A percentile compares a stretch with the other conserved stretches of the same genome.
Evolutionary conservation across 2,797 vertebrate species (phyloP).

Genomic region (Danio aesculapii): DNA sequence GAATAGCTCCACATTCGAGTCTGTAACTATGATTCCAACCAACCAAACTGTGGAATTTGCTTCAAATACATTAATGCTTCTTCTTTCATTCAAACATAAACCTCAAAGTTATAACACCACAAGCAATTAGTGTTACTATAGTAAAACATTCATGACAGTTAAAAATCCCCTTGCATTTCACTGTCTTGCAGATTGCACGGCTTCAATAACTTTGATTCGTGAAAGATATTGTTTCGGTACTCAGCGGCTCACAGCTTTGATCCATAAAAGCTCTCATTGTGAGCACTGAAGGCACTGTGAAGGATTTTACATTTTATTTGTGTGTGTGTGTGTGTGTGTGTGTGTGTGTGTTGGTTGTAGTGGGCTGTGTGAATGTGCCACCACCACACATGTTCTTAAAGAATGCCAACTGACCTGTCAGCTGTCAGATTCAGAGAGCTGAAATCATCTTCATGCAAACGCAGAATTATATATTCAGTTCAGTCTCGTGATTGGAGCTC

Average conservation of each 20-base stretch:
- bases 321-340: too few species aligned
- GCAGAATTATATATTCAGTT: neutral
- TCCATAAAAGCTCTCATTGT: constrained; percentile 26
- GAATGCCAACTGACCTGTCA: constrained; percentile 32
- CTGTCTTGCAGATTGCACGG: neutral
- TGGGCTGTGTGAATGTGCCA: constrained; percentile 2
- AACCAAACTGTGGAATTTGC: neutral
- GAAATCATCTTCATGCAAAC: neutral
- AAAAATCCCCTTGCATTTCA: neutral
- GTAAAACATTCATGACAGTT: too few species aligned
- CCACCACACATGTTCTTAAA: constrained; percentile 34
- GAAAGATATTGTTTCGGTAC: neutral
- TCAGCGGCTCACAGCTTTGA: constrained; percentile 22
- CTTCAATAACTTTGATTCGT: neutral
- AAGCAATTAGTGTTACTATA: neutral
- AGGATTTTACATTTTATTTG: too few species aligned
- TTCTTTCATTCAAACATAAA: neutral
- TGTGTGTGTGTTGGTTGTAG: neutral
- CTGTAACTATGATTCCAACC: neutral
- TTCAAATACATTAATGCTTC: neutral
- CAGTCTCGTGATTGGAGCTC: neutral
- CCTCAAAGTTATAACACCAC: neutral
- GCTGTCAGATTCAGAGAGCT: constrained; percentile 28
- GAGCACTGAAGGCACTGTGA: neutral
- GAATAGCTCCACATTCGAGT: neutral